A percentile compares a stretch with the other conserved stretches of the same genome.
Evolutionary conservation across 2,888 invertebrate species (phyloP).

Genomic region (Oscheius sp.): DNA sequence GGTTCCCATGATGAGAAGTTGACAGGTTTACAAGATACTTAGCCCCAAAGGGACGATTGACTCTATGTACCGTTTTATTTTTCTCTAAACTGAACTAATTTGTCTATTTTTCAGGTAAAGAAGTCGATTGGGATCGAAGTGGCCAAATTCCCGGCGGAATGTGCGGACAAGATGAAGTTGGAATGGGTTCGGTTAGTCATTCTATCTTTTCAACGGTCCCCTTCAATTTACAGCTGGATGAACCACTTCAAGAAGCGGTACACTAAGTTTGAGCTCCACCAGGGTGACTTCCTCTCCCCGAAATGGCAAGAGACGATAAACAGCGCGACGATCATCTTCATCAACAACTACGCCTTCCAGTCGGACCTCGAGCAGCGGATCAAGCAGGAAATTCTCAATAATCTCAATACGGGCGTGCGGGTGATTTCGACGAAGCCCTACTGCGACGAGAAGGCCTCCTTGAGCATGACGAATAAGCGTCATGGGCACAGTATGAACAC

Average conservation of each 20-base stretch:
- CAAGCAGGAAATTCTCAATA: constrained; percentile 75
- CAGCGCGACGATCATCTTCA: constrained; percentile 85
- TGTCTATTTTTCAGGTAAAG: constrained; percentile 79
- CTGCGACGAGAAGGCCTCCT: constrained; percentile 78
- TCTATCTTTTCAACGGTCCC: too few species aligned
- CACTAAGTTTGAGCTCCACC: constrained; percentile 79
- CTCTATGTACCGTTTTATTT: too few species aligned
- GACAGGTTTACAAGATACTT: too few species aligned
- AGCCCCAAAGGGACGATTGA: too few species aligned
- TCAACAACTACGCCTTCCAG: constrained; percentile 99
- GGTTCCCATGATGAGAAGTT: too few species aligned
- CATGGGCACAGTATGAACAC: constrained; percentile 81
- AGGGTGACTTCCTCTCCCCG: constrained; percentile 91
- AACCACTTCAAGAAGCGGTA: constrained; percentile 96
- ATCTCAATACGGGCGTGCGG: constrained; percentile 80
- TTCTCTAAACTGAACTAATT: too few species aligned
- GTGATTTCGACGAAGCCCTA: constrained; percentile 99
- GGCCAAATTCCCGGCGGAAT: constrained; percentile 93
- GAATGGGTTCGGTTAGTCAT: constrained; percentile 57
- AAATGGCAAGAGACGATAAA: constrained; percentile 92
- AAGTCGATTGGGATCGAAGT: constrained; percentile 95
- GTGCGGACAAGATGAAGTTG: constrained; percentile 81
- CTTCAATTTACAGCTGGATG: constrained; percentile 87
- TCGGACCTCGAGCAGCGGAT: constrained; percentile 90
- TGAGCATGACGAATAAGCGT: too few species aligned